These are phyloP conservation scores for Silurus meridionalis DNA, from an alignment of 2,113 vertebrate species.

Conservation along the genomic window DNA sequence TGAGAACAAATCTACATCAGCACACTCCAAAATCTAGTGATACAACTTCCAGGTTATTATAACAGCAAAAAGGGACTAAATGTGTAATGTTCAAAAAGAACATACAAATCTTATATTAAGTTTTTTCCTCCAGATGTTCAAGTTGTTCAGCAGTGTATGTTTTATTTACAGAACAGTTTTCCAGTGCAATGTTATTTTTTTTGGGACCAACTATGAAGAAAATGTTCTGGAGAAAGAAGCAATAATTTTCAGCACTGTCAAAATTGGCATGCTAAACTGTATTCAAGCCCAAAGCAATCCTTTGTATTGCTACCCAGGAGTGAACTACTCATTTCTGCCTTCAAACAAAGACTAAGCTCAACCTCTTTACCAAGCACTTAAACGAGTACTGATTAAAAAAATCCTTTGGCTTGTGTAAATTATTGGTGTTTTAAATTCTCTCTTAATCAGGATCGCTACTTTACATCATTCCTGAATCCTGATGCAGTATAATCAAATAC, in stretches of 20 bases:
- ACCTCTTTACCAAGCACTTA: neutral
- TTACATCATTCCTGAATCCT: neutral
- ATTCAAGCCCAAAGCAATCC: neutral
- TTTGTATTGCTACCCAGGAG: neutral
- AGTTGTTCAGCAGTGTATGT: neutral
- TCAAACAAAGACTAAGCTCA: neutral
- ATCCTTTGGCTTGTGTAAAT: neutral
- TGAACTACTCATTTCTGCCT: neutral
- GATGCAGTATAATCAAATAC: neutral
- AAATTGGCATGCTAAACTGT: neutral
- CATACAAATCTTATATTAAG: too few relatives aligned
- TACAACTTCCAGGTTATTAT: too few relatives aligned
- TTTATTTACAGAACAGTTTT: neutral
- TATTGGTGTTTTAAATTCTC: neutral
- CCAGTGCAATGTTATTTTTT: neutral
- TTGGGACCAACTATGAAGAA: neutral
- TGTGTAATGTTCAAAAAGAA: too few relatives aligned
- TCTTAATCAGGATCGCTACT: neutral
- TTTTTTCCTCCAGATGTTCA: neutral
- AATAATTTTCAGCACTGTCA: neutral
- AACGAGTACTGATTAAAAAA: neutral
- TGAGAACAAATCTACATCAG: too few relatives aligned
- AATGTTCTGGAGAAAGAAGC: neutral
- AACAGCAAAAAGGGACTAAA: too few relatives aligned
- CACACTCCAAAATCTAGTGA: too few relatives aligned